phyloP scores from a whole-genome alignment of 1,140 invertebrate genomes.

The Brachionus manjavacas region DNA sequence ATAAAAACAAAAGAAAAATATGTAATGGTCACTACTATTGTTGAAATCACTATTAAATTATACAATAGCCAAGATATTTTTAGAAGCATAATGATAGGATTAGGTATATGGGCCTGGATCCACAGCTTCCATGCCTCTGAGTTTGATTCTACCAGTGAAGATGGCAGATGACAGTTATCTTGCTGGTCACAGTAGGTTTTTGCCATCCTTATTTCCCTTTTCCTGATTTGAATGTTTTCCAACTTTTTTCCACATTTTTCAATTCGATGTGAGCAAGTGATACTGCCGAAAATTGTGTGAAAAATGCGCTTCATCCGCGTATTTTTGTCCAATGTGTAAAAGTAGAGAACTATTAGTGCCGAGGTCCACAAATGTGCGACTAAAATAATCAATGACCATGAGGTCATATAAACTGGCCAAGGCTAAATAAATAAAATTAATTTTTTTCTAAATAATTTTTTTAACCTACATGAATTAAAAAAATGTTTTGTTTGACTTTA shows the following conservation, averaged over 20 bases:
- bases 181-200: not conserved
- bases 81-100: not conserved
- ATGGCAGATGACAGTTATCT: not conserved
- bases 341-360: conserved; percentile 16
- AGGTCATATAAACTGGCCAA: conserved; percentile 36
- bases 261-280: not conserved
- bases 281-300: not conserved
- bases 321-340: not conserved
- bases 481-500: not conserved
- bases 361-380: conserved; percentile 11
- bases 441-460: not conserved
- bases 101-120: conserved; percentile 8
- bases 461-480: not conserved
- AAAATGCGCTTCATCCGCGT: not conserved
- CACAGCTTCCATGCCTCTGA: conserved; percentile 14
- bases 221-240: not conserved
- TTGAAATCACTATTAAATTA: not conserved
- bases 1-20: conserved; percentile 28
- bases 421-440: not conserved
- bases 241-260: not conserved
- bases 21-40: not conserved
- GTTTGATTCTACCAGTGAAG: not conserved
- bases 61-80: conserved; percentile 25
- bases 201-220: not conserved
- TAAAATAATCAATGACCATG: conserved; percentile 10